Evolutionary conservation across 2,113 vertebrate species (phyloP), one percentile per base, ranked within the genome.

Genomic region (Mesembrinibis cayennensis): DNA sequence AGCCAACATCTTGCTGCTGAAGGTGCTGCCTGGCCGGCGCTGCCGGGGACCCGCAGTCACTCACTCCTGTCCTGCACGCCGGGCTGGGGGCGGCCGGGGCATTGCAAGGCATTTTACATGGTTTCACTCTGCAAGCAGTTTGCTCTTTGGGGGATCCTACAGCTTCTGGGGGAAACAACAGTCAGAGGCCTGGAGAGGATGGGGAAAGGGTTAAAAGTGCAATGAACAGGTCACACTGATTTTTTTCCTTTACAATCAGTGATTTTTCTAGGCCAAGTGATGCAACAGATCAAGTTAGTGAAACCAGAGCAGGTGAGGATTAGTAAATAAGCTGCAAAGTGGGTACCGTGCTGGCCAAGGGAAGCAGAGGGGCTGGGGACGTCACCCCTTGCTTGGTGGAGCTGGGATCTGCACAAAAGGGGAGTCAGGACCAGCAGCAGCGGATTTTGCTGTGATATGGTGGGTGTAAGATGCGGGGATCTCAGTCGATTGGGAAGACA

Each of bases 341-440:
- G 50, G 34, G 30, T 44, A 18, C n/a, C 0, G 0, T 0, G 3
- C 30, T 23, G 52, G 23, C 36, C 20, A 8, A 34, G 36, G 30
- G 42, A 42, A 76, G 47, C 13, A 0, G 77, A 55, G 63, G 44
- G 19, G 26, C 34, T 30, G 16, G 42, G 15, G 52, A 3, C 2
- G 2, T 89, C 61, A n/a, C 8, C 26, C 44, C 21, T 21, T 4
- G 1, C 50, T 63, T 45, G 11, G 9, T 10, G 12, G n/a, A 62
- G 19, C 45, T 1, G 0, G 20, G 17, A 55, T 6, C 47, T 4
- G 2, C 44, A 47, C 23, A 8, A 38, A 67, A 58, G 16, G 38
- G 58, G n/a, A 22, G n/a, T 22, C 8, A 7, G 42, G 59, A 69
- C 20, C 1, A 0, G 50, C 45, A 74, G 55, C 23, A 16, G 30